A percentile compares a stretch with the other conserved stretches of the same genome.
Evolutionary conservation across 2,888 invertebrate species (phyloP).

Genomic region (Thelaira solivaga): DNA sequence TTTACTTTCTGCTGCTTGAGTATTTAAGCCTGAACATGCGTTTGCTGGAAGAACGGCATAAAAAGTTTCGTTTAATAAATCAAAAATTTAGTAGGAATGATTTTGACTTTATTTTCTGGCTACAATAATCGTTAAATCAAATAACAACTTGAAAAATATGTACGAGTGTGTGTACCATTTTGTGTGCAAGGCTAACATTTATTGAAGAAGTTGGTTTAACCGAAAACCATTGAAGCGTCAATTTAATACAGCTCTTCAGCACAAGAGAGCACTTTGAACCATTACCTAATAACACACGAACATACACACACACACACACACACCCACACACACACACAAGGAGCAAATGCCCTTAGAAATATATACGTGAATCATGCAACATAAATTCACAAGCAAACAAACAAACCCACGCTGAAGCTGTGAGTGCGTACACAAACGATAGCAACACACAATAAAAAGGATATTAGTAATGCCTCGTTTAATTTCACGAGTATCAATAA

Average conservation of each 20-base stretch:
- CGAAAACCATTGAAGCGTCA: conserved; percentile 49
- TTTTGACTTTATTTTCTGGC: conserved; percentile 27
- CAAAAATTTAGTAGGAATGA: conserved; percentile 30
- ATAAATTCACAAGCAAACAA: not conserved
- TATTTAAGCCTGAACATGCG: too few relatives aligned
- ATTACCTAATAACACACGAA: not conserved
- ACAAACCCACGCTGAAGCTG: too few relatives aligned
- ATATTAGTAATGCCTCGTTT: conserved; percentile 54
- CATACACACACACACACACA: not conserved
- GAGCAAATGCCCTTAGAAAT: too few relatives aligned
- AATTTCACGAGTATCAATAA: conserved; percentile 52
- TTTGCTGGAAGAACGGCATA: too few relatives aligned
- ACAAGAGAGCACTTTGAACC: conserved; percentile 4
- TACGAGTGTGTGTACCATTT: conserved; percentile 53
- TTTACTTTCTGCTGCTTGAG: too few relatives aligned
- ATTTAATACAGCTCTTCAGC: conserved; percentile 43
- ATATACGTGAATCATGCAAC: too few relatives aligned
- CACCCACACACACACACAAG: not conserved
- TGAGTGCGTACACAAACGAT: conserved; percentile 1
- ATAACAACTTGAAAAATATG: conserved; percentile 49
- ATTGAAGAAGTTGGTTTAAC: conserved; percentile 47
- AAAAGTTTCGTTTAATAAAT: conserved; percentile 12
- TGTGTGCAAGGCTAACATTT: conserved; percentile 42
- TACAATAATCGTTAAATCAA: conserved; percentile 48
- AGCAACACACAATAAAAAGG: conserved; percentile 49